Evolutionary conservation across 2,113 vertebrate species (phyloP).

Genomic region (Psilopogon haemacephalus): DNA sequence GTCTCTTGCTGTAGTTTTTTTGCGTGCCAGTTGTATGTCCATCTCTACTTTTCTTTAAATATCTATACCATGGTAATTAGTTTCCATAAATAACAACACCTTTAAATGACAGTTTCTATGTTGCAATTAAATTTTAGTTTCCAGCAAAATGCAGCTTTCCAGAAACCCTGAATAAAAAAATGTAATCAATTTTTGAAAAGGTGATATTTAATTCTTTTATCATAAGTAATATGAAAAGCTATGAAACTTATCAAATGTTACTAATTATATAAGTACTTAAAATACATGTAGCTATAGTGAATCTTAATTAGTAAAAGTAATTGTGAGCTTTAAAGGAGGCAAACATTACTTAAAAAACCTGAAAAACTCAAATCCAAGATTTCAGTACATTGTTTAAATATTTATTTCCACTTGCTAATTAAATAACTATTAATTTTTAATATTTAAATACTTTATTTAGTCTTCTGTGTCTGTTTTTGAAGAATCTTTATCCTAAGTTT

Average conservation of each 20-base stretch:
- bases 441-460: neutral
- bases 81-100: neutral
- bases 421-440: neutral
- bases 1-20: neutral
- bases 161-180: neutral
- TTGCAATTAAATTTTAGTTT: neutral
- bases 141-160: neutral
- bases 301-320: neutral
- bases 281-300: neutral
- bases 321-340: neutral
- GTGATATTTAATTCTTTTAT: neutral
- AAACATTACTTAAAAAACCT: neutral
- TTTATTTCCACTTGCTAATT: neutral
- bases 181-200: neutral
- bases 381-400: neutral
- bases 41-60: neutral
- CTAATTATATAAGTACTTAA: neutral
- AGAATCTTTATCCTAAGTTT: neutral
- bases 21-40: neutral
- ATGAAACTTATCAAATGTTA: neutral
- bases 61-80: neutral
- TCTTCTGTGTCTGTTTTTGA: neutral
- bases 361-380: neutral
- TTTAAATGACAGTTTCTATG: neutral
- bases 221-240: neutral